Evolutionary conservation across 2,888 invertebrate genomes (phyloP).

Genomic region (Trypoxylon attenuatum): DNA sequence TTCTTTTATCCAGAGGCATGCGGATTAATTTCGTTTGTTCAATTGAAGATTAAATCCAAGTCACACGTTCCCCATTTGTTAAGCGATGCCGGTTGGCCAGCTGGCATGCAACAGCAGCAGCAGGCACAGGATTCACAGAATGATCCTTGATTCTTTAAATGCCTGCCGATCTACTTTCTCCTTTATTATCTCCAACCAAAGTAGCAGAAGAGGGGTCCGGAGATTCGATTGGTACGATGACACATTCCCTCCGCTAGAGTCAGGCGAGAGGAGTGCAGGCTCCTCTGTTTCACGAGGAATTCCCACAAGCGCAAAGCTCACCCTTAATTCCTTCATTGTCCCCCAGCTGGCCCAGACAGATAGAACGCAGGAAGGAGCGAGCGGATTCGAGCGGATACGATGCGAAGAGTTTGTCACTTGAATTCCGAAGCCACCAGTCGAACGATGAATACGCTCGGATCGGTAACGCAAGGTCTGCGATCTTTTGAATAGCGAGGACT

Average conservation of each 20-base stretch:
- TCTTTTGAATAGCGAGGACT: constrained; percentile 25
- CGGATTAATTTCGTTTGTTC: no score
- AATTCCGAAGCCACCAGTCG: constrained; percentile 2
- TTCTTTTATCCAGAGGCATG: no score
- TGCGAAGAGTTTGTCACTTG: constrained; percentile 44
- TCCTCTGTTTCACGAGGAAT: constrained; percentile 45
- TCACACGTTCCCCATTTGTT: no score
- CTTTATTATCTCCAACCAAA: no score
- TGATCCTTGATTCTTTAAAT: no score
- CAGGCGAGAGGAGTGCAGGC: background rate
- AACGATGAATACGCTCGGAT: constrained; percentile 31
- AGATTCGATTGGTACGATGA: constrained; percentile 43
- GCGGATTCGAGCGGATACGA: constrained; percentile 17
- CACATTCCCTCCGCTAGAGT: constrained; percentile 47
- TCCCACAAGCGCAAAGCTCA: constrained; percentile 52
- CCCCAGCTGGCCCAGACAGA: constrained; percentile 54
- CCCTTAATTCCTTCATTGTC: constrained; percentile 63
- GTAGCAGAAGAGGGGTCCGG: no score
- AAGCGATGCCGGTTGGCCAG: no score
- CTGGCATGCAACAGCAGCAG: no score
- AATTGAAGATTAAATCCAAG: no score
- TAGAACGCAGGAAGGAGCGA: constrained; percentile 20
- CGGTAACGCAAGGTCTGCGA: constrained; percentile 32
- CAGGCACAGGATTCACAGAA: no score
- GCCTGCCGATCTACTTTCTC: constrained; percentile 1